phyloP scores from a whole-genome alignment of 2,113 vertebrate species.

The Sarotherodon lohbergeri region DNA sequence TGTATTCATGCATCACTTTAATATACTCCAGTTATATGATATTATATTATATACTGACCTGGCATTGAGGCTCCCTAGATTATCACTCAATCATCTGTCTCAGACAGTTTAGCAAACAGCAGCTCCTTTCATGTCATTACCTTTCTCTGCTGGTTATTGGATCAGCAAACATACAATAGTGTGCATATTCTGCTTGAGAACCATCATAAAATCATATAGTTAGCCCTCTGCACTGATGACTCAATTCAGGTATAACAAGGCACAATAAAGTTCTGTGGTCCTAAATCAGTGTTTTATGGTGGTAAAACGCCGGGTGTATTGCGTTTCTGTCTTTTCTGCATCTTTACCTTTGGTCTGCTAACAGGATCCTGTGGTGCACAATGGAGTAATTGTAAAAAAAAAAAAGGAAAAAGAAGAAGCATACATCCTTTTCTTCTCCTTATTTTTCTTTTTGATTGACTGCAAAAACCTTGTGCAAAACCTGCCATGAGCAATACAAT shows the following conservation, averaged over 20 bases:
- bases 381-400: not conserved
- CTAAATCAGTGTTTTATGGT: conserved; percentile 49
- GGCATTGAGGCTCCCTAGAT: conserved; percentile 20
- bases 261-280: conserved; percentile 38
- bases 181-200: conserved; percentile 50
- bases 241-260: conserved; percentile 40
- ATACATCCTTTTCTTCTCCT: not conserved
- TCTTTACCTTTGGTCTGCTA: conserved; percentile 31
- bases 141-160: conserved; percentile 62
- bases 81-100: conserved; percentile 54
- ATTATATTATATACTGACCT: conserved; percentile 44
- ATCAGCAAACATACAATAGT: conserved; percentile 61
- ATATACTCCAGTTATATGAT: conserved; percentile 5
- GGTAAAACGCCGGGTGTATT: conserved; percentile 10
- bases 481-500: not conserved
- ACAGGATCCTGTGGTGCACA: not conserved
- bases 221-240: conserved; percentile 29
- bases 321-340: conserved; percentile 19
- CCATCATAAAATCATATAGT: conserved; percentile 54
- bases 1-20: conserved; percentile 17
- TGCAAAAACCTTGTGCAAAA: not conserved
- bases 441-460: not conserved
- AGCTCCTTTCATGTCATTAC: conserved; percentile 63
- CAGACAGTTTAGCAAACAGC: conserved; percentile 58
- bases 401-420: not conserved